A percentile compares a stretch with the other conserved stretches of the same genome.
These are phyloP conservation scores for Athene noctua DNA, from an alignment of 2,113 vertebrate genomes.

Conservation along the genomic window DNA sequence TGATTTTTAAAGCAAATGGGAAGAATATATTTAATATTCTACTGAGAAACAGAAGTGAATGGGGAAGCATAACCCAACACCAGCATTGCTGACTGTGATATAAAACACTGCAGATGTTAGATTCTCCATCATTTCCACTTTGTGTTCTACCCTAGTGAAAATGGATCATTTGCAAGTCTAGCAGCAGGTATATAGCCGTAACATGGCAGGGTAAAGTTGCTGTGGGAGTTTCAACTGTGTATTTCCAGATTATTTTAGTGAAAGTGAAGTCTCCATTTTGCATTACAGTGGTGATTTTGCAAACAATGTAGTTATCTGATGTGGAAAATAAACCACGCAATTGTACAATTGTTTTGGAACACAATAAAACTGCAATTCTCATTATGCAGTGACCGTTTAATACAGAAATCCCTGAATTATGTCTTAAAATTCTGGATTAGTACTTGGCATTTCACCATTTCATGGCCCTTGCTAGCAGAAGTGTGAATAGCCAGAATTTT, in stretches of 20 bases:
- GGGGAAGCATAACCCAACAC: background rate
- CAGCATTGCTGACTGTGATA: background rate
- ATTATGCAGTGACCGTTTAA: background rate
- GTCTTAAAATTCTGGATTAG: slow-evolving; percentile 20
- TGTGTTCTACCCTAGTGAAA: background rate
- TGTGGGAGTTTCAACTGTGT: slow-evolving; percentile 15
- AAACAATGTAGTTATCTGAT: slow-evolving; percentile 34
- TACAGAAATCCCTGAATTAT: slow-evolving; percentile 28
- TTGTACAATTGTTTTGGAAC: slow-evolving; percentile 12
- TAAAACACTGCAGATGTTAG: slow-evolving; percentile 18
- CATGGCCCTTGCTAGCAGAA: background rate
- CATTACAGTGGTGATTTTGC: background rate
- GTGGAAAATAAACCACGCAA: slow-evolving; percentile 43
- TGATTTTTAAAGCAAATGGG: background rate
- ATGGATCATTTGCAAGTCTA: slow-evolving; percentile 38
- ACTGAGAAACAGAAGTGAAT: background rate
- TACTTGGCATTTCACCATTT: slow-evolving; percentile 1
- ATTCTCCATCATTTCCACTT: background rate
- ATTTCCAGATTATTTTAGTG: slow-evolving; percentile 25
- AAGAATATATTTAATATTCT: background rate
- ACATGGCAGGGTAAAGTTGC: slow-evolving; percentile 33
- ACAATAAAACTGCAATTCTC: slow-evolving; percentile 31
- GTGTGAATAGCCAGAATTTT: background rate
- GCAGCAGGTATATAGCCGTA: slow-evolving; percentile 49
- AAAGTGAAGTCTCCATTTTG: slow-evolving; percentile 35